A percentile compares a stretch with the other conserved stretches of the same genome.
Evolutionary conservation across 2,797 vertebrate genomes (phyloP).

Genomic region (Scyliorhinus canicula): DNA sequence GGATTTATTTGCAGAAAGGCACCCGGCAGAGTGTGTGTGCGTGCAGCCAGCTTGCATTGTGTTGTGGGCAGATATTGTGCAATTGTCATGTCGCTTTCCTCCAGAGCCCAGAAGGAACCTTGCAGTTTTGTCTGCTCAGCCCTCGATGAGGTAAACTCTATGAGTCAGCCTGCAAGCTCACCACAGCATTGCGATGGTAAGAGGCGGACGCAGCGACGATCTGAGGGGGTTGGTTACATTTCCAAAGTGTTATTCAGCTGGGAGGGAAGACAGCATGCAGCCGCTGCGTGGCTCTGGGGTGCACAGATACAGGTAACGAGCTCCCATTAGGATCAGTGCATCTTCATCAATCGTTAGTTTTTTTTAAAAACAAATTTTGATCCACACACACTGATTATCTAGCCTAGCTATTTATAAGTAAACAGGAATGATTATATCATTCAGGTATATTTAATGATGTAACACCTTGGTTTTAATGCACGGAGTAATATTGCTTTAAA

Average conservation of each 20-base stretch:
- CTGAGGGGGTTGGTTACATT: background rate
- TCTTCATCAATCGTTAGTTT: background rate
- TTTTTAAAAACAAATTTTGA: background rate
- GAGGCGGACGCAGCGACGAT: background rate
- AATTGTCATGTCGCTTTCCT: conserved; percentile 7
- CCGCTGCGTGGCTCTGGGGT: background rate
- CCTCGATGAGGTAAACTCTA: conserved; percentile 32
- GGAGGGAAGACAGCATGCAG: background rate
- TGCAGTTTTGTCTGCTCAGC: conserved; percentile 10
- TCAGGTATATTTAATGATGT: background rate
- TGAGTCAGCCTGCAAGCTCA: conserved; percentile 15
- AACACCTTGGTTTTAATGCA: background rate
- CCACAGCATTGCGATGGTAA: conserved; percentile 34
- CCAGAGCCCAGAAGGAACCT: background rate
- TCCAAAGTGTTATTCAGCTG: background rate
- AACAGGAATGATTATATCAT: no score
- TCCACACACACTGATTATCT: background rate
- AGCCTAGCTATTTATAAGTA: background rate
- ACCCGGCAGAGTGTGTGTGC: background rate
- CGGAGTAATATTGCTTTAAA: background rate
- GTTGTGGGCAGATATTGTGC: background rate
- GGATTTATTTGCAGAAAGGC: no score
- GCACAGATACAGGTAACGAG: background rate
- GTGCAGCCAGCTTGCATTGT: background rate
- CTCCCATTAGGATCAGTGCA: background rate